These are phyloP conservation scores for Phrixothrix hirtus DNA, from an alignment of 2,888 invertebrate species.

Conservation along the genomic window DNA sequence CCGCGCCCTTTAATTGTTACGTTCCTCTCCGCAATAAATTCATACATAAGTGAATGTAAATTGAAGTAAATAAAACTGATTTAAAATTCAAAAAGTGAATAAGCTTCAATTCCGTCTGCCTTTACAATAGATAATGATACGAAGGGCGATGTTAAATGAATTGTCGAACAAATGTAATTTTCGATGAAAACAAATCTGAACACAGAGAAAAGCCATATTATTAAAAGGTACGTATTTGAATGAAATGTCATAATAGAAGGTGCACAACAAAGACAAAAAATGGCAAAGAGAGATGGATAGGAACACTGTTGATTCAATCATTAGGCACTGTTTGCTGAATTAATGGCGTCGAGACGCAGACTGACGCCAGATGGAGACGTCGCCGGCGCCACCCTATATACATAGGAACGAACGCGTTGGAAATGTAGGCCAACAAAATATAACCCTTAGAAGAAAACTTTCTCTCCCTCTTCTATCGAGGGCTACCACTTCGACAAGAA, in stretches of 20 bases:
- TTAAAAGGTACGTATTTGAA: constrained; percentile 23
- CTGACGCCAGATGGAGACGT: constrained; percentile 50
- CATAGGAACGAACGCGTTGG: constrained; percentile 31
- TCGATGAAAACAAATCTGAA: constrained; percentile 17
- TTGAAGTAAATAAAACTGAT: neutral
- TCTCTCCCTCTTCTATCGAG: too few species aligned
- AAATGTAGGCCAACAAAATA: constrained; percentile 30
- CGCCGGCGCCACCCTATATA: constrained; percentile 40
- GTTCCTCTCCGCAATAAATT: too few species aligned
- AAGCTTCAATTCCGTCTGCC: neutral
- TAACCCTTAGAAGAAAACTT: constrained; percentile 7
- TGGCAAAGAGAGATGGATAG: constrained; percentile 26
- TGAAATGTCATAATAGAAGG: constrained; percentile 20
- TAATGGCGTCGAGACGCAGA: constrained; percentile 55
- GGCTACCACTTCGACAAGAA: too few species aligned
- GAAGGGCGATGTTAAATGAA: constrained; percentile 1
- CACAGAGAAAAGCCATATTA: constrained; percentile 17
- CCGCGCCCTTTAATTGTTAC: too few species aligned
- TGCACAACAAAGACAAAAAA: constrained; percentile 19
- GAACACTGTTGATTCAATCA: constrained; percentile 58
- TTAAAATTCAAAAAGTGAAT: neutral
- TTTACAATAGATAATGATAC: neutral
- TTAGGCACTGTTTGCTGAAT: constrained; percentile 57
- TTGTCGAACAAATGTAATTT: constrained; percentile 15
- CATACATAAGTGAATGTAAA: constrained; percentile 1